phyloP scores from a whole-genome alignment of 1,140 invertebrate species.

The Acarapis woodi region DNA sequence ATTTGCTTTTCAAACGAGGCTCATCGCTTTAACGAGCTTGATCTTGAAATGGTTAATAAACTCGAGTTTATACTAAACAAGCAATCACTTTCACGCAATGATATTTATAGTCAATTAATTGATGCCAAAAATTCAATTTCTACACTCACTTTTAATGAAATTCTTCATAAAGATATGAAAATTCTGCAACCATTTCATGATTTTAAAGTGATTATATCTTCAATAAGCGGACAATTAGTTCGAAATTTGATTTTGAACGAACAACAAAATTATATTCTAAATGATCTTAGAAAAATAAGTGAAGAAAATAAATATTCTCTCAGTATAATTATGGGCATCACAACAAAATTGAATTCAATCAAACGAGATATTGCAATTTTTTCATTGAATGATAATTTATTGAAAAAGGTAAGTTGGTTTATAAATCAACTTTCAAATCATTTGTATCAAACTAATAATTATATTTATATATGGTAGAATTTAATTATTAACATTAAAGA shows the following conservation, averaged over 20 bases:
- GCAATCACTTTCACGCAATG: constrained; percentile 11
- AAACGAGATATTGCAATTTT: constrained; percentile 6
- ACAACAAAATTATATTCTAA: constrained; percentile 2
- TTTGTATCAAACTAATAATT: not conserved
- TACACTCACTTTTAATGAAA: constrained; percentile 22
- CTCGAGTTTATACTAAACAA: constrained; percentile 13
- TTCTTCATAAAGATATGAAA: constrained; percentile 33
- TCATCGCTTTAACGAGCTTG: constrained; percentile 27
- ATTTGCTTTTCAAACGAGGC: constrained; percentile 29
- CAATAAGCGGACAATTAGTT: constrained; percentile 18
- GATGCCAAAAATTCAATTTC: constrained; percentile 27
- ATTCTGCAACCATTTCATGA: constrained; percentile 16
- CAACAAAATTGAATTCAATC: not conserved
- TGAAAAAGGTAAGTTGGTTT: not conserved
- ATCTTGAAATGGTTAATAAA: constrained; percentile 22
- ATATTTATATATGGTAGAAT: not conserved
- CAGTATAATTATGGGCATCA: constrained; percentile 7
- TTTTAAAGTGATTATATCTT: constrained; percentile 24
- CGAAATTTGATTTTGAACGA: constrained; percentile 1
- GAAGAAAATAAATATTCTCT: not conserved
- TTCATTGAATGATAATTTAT: not conserved
- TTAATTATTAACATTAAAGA: too few relatives aligned
- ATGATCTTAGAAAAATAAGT: not conserved
- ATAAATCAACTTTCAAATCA: not conserved
- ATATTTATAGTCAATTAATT: constrained; percentile 22